Percentiles rank a stretch among this genome's conserved stretches.
Evolutionary conservation across 1,140 invertebrate species (phyloP).

Genomic region (Globodera rostochiensis): DNA sequence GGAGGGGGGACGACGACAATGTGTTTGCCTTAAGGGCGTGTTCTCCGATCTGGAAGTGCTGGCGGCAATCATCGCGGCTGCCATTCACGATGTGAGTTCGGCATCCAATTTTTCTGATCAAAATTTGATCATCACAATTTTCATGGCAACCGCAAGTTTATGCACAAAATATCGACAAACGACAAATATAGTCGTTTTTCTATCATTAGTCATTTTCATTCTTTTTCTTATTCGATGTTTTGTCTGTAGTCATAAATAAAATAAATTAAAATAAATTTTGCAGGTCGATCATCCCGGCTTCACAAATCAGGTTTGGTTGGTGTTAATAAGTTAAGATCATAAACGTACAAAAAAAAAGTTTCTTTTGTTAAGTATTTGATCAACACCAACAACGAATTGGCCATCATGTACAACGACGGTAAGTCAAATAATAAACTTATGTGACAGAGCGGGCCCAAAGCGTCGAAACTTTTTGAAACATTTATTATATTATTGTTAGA

Average conservation of each 20-base stretch:
- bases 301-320: slow-evolving; percentile 69
- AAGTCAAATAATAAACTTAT: neutral
- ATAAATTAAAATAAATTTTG: neutral
- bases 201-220: neutral
- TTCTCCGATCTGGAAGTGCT: slow-evolving; percentile 70
- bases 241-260: neutral
- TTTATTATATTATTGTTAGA: too few relatives aligned
- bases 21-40: slow-evolving; percentile 74
- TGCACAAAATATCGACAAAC: neutral
- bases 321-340: slow-evolving; percentile 65
- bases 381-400: slow-evolving; percentile 67
- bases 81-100: slow-evolving; percentile 68
- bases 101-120: neutral
- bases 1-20: neutral
- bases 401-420: slow-evolving; percentile 94
- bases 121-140: neutral
- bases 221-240: neutral
- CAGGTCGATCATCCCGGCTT: slow-evolving; percentile 69
- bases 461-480: too few relatives aligned
- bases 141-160: neutral
- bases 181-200: neutral
- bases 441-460: too few relatives aligned
- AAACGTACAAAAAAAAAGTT: neutral
- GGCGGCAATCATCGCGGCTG: slow-evolving; percentile 70
- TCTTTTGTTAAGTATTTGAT: slow-evolving; percentile 27